These are phyloP conservation scores for Propithecus deckenii DNA, from an alignment of 2,797 vertebrate species.

Conservation along the genomic window DNA sequence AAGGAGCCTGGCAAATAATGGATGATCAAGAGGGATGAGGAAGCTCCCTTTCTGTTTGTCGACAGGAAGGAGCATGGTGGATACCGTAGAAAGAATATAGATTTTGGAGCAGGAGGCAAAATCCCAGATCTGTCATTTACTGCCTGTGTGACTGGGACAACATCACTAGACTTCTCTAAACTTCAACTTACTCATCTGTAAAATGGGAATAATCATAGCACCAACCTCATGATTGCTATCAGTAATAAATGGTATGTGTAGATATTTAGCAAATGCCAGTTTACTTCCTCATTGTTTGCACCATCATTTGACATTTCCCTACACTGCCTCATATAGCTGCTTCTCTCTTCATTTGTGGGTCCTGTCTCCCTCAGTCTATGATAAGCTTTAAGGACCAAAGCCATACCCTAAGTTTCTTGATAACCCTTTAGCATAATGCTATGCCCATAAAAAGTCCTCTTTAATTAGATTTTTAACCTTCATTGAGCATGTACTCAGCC, in stretches of 20 bases:
- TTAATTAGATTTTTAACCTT: conserved; percentile 35
- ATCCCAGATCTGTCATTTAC: neutral
- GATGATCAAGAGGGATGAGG: neutral
- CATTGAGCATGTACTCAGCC: neutral
- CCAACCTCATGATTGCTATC: neutral
- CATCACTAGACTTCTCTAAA: conserved; percentile 9
- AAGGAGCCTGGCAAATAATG: neutral
- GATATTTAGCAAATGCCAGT: conserved; percentile 12
- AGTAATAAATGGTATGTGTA: neutral
- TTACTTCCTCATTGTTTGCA: neutral
- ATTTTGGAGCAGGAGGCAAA: neutral
- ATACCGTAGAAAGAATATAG: neutral
- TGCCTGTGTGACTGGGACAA: neutral
- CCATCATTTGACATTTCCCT: neutral
- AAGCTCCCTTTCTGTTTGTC: neutral
- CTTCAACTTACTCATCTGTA: neutral
- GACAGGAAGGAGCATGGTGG: neutral
- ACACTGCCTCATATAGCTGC: neutral
- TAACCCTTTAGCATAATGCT: neutral
- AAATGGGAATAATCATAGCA: neutral
- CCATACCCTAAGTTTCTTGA: neutral
- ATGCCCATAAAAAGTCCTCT: neutral
- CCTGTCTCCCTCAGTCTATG: neutral
- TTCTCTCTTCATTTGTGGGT: neutral
- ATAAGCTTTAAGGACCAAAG: neutral